A percentile compares a stretch with the other conserved stretches of the same genome.
Evolutionary conservation across 1,140 invertebrate genomes (phyloP).

Genomic region (Procambarus clarkii): DNA sequence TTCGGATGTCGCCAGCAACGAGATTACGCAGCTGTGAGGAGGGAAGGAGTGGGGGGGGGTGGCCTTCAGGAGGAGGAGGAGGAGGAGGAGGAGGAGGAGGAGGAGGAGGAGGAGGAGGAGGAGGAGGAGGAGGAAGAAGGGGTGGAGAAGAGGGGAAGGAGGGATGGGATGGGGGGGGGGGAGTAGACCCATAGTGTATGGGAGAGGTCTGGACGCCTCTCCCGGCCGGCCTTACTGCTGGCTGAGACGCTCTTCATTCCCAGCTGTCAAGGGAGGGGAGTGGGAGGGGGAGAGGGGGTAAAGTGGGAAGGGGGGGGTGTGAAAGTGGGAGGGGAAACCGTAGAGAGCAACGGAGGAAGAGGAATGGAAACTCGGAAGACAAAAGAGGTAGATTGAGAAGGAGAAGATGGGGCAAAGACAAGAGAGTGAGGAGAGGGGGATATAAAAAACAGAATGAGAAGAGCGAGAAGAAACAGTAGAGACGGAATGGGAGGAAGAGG

Average conservation of each 20-base stretch:
- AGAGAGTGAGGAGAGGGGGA: not conserved
- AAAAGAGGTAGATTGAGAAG: not conserved
- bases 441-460: not conserved
- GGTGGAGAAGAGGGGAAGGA: not conserved
- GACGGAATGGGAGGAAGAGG: not conserved
- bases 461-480: not conserved
- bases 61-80: too few species aligned
- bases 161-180: not conserved
- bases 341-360: not conserved
- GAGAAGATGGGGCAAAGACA: not conserved
- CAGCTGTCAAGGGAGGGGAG: not conserved
- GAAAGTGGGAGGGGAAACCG: not conserved
- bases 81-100: not conserved
- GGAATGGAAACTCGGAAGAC: not conserved
- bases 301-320: not conserved
- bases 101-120: not conserved
- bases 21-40: slow-evolving; percentile 41
- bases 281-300: not conserved
- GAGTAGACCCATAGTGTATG: slow-evolving; percentile 1
- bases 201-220: slow-evolving; percentile 1
- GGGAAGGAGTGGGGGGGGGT: not conserved
- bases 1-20: slow-evolving; percentile 39
- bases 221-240: too few species aligned
- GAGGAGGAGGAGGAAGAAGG: not conserved
- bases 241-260: not conserved